Evolutionary conservation across 1,140 invertebrate species (phyloP), one percentile per base, ranked within the genome.

Genomic region (Leptopilina clavipes): DNA sequence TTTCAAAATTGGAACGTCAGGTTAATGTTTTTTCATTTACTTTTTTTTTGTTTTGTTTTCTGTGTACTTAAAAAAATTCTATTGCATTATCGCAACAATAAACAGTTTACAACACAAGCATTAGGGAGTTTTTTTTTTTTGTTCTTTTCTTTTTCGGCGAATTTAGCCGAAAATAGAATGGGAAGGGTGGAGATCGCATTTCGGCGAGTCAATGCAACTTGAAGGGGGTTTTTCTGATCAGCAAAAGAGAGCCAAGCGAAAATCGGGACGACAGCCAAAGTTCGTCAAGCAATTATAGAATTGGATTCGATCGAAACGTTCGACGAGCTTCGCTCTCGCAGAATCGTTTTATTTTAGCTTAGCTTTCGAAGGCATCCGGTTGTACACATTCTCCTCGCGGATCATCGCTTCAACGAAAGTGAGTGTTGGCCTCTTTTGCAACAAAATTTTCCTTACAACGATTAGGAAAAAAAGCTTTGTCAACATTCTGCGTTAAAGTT

Each of bases 261-360:
- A 89, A 88, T 84, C 89, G 89, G 89, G 89, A 87, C 87, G 84
- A 83, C 48, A 86, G 89, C 89, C 89, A 90, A 89, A 85, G 83
- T 77, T 40, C 82, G 76, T 81, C 75, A 85, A 86, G 86, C 89
- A 90, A 90, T 90, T 90, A 90, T 90, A 90, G 89, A 90, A 81
- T 88, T 83, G 86, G 85, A 86, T 87, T 85, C 82, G 88, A 88
- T 89, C 84, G 82, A 85, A 87, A 86, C 85, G 83, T 84, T 86
- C 84, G 83, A 79, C 78, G 82, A 85, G 85, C 79, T 76, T 79
- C 78, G 78, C 81, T 79, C 74, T 81, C 81, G 73, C 73, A 77
- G 79, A 86, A 86, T 89, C 85, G 85, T 89, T 90, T 90, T 90
- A 90, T 90, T 90, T 90, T 88, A 86, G 85, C 88, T 86, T 83